phyloP scores from a whole-genome alignment of 1,140 invertebrate genomes.

The Zaprionus vittiger region DNA sequence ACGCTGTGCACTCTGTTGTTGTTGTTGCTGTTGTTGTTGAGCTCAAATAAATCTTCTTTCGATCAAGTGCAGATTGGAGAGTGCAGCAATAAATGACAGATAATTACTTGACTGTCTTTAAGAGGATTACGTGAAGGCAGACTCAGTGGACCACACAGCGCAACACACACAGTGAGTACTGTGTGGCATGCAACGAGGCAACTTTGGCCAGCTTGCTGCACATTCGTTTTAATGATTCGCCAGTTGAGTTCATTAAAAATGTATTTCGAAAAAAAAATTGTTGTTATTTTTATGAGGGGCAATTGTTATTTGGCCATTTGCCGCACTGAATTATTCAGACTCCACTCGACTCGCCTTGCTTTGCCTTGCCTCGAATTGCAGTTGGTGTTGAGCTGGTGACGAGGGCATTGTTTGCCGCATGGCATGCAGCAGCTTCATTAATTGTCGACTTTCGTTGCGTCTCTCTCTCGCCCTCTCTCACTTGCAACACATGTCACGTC shows the following conservation, averaged over 20 bases:
- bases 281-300: conserved; percentile 26
- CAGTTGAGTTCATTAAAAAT: conserved; percentile 50
- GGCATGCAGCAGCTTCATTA: conserved; percentile 45
- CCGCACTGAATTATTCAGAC: conserved; percentile 44
- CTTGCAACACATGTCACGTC: conserved; percentile 29
- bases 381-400: neutral
- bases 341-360: neutral
- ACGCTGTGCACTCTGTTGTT: neutral
- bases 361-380: neutral
- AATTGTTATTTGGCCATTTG: conserved; percentile 51
- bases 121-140: conserved; percentile 1
- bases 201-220: conserved; percentile 35
- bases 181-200: conserved; percentile 15
- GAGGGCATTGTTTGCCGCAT: conserved; percentile 13
- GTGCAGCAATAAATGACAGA: conserved; percentile 8
- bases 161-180: neutral
- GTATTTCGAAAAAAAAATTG: conserved; percentile 45
- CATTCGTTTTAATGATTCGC: conserved; percentile 42
- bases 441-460: neutral
- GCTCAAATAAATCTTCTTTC: conserved; percentile 7
- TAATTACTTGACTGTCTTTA: conserved; percentile 3
- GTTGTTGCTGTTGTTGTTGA: too few relatives aligned
- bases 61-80: conserved; percentile 1
- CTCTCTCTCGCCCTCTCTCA: neutral
- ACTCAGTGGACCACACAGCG: conserved; percentile 22